A percentile compares a stretch with the other conserved stretches of the same genome.
These are phyloP conservation scores for Leptarthrus brevirostris DNA, from an alignment of 2,888 invertebrate species.

Conservation along the genomic window DNA sequence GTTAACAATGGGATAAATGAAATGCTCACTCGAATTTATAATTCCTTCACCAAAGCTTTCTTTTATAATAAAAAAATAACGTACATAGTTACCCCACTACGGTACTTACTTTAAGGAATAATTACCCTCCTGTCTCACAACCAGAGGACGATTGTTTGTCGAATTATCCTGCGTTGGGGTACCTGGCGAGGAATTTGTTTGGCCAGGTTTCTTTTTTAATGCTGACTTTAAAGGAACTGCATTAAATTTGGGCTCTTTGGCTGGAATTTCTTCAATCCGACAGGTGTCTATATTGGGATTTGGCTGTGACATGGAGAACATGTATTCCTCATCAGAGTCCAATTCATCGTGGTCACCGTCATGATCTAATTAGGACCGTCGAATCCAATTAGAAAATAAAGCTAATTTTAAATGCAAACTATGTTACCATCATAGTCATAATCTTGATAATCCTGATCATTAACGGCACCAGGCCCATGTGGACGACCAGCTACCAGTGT, in stretches of 20 bases:
- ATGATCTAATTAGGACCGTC: slow-evolving; percentile 60
- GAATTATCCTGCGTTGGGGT: slow-evolving; percentile 77
- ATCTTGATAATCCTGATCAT: slow-evolving; percentile 68
- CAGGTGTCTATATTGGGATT: slow-evolving; percentile 82
- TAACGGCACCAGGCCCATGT: slow-evolving; percentile 67
- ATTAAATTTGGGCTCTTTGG: slow-evolving; percentile 91
- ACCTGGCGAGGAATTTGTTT: slow-evolving; percentile 73
- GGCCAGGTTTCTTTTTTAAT: slow-evolving; percentile 80
- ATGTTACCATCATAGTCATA: slow-evolving; percentile 75
- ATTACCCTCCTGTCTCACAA: slow-evolving; percentile 80
- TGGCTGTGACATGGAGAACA: slow-evolving; percentile 71
- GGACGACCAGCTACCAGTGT: slow-evolving; percentile 71
- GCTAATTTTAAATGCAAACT: background rate
- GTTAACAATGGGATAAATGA: too few species aligned
- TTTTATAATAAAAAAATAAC: background rate
- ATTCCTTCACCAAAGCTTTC: background rate
- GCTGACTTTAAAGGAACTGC: slow-evolving; percentile 93
- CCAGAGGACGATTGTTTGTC: slow-evolving; percentile 70
- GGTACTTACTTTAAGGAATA: slow-evolving; percentile 83
- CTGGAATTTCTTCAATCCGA: slow-evolving; percentile 90
- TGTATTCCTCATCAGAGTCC: slow-evolving; percentile 75
- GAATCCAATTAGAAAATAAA: background rate
- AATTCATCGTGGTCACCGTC: slow-evolving; percentile 74
- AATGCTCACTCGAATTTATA: too few species aligned
- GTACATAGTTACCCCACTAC: background rate